phyloP scores from a whole-genome alignment of 2,797 vertebrate species.

The Neostethus bicornis region DNA sequence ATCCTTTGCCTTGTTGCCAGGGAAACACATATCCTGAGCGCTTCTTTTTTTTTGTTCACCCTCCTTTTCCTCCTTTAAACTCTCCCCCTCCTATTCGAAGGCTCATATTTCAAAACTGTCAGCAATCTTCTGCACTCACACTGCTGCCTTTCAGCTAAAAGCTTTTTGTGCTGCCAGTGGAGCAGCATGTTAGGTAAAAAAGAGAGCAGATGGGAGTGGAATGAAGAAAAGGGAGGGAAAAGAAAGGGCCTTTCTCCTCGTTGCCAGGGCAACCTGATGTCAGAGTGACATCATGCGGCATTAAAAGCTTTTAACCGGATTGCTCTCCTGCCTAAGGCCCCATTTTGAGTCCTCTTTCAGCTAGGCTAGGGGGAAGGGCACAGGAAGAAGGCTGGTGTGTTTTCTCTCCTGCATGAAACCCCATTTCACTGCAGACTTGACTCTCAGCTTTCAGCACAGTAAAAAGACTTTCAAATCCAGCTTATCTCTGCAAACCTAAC shows the following conservation, averaged over 20 bases:
- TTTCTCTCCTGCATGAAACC: conserved; percentile 59
- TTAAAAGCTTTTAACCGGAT: conserved; percentile 99
- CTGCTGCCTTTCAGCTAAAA: conserved; percentile 98
- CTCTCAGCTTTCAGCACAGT: conserved; percentile 50
- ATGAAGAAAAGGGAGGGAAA: conserved; percentile 60
- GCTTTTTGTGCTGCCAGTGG: conserved; percentile 95
- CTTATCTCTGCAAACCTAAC: conserved; percentile 45
- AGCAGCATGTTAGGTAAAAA: conserved; percentile 53
- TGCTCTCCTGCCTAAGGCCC: conserved; percentile 97
- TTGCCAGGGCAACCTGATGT: conserved; percentile 99
- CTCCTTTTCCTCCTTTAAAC: no score
- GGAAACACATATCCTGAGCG: conserved; percentile 69
- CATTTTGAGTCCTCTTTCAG: conserved; percentile 96
- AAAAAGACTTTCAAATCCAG: conserved; percentile 74
- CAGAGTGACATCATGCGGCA: conserved; percentile 95
- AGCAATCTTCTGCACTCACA: conserved; percentile 87
- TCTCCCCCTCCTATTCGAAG: conserved; percentile 23
- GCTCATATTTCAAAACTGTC: conserved; percentile 92
- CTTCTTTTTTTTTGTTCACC: conserved; percentile 4
- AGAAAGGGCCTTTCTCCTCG: conserved; percentile 84
- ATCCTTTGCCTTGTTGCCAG: conserved; percentile 71
- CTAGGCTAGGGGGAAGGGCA: conserved; percentile 78
- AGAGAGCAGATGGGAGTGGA: conserved; percentile 63
- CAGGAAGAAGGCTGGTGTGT: conserved; percentile 55
- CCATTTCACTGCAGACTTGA: conserved; percentile 55